A percentile compares a stretch with the other conserved stretches of the same genome.
phyloP scores from a whole-genome alignment of 2,113 vertebrate genomes.

The Corynorhinus townsendii region DNA sequence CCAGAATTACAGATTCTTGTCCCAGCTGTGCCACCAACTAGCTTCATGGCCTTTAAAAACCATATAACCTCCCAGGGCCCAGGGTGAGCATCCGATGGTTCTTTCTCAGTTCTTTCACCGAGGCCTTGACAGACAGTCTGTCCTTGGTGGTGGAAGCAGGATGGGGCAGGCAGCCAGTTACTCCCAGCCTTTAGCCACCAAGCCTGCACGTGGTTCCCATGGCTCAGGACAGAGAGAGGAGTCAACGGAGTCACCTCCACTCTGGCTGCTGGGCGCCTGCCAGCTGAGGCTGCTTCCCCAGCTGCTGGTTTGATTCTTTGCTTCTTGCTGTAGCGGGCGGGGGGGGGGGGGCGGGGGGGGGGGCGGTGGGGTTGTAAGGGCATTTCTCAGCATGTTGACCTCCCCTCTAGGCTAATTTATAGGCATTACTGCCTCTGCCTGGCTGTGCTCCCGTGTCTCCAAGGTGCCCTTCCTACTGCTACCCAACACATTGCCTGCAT shows the following conservation, averaged over 20 bases:
- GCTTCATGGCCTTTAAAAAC: neutral
- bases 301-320: neutral
- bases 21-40: neutral
- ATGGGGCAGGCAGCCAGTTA: neutral
- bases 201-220: no score
- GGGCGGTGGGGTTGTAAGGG: neutral
- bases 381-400: neutral
- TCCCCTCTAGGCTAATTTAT: neutral
- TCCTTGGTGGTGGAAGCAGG: neutral
- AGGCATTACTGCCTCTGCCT: neutral
- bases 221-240: neutral
- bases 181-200: neutral
- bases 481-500: neutral
- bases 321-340: neutral
- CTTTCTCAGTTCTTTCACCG: neutral
- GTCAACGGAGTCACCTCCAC: neutral
- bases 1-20: neutral
- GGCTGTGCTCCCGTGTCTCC: neutral
- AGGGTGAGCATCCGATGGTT: neutral
- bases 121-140: neutral
- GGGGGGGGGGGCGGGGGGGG: fast-evolving
- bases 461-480: neutral
- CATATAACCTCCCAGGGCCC: neutral
- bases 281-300: neutral
- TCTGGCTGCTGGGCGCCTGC: neutral